phyloP scores from a whole-genome alignment of 23 tunicate genomes.

The Halocynthia roretzi region DNA sequence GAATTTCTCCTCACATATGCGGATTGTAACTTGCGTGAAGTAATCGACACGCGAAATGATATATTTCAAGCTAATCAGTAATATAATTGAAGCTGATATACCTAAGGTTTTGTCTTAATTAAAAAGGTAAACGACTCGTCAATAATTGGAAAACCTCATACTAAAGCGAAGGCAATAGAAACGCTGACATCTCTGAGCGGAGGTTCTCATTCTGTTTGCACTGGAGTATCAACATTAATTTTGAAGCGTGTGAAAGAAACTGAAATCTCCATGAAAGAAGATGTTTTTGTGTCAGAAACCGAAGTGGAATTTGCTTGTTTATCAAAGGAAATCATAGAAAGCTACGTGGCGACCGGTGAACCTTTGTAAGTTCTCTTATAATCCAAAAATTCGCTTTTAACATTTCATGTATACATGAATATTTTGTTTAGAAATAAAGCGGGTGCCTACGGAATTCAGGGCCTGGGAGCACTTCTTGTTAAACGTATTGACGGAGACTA shows the following conservation, averaged over 20 bases:
- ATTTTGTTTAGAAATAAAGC: constrained; percentile 77
- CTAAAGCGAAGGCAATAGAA: constrained; percentile 36
- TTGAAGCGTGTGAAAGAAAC: constrained; percentile 6
- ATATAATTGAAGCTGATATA: too few species aligned
- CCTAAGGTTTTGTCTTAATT: too few species aligned
- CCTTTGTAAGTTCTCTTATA: constrained; percentile 53
- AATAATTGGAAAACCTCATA: constrained; percentile 93
- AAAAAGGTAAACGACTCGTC: constrained; percentile 29
- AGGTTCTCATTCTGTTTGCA: constrained; percentile 50
- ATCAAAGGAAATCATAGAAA: constrained; percentile 28
- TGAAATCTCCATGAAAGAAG: constrained; percentile 4
- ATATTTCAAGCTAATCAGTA: too few species aligned
- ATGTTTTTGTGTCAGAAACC: constrained; percentile 46
- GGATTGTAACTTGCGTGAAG: too few species aligned
- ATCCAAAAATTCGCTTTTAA: neutral
- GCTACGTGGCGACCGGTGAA: constrained; percentile 77
- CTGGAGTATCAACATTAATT: constrained; percentile 57
- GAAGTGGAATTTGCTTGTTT: constrained; percentile 45
- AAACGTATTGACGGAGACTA: constrained; percentile 72
- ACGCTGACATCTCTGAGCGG: constrained; percentile 45
- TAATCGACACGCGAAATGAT: too few species aligned
- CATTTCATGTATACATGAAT: neutral
- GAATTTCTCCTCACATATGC: neutral
- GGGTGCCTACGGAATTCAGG: constrained; percentile 97
- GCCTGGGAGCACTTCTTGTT: constrained; percentile 77